Conservation (phyloP, 2,113 vertebrate species). For the Struthio camelus region DNA sequence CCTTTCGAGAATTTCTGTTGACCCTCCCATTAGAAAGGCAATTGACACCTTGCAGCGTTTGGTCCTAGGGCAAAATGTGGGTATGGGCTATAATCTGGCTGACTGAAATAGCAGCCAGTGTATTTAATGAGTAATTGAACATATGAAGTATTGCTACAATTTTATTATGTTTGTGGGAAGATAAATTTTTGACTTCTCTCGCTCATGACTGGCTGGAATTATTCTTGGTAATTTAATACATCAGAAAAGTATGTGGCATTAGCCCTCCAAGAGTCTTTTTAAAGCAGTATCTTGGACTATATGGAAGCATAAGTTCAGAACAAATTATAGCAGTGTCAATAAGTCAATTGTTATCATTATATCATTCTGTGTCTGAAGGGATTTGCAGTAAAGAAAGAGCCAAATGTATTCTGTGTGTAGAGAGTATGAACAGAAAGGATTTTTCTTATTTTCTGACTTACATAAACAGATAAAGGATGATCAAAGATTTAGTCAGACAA, state of each 20-base stretch:
- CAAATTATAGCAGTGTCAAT: not conserved
- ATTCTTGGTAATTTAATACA: not conserved
- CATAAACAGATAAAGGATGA: not conserved
- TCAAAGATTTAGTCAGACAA: not conserved
- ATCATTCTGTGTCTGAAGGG: not conserved
- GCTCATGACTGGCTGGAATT: not conserved
- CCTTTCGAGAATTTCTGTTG: conserved; percentile 29
- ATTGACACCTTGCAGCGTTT: conserved; percentile 10
- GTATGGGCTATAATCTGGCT: not conserved
- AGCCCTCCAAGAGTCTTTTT: not conserved
- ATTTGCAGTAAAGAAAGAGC: not conserved
- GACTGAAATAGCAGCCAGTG: not conserved
- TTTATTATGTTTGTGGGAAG: not conserved
- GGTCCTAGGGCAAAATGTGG: not conserved
- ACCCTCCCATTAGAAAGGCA: not conserved
- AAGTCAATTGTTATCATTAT: not conserved
- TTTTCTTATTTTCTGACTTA: too few species aligned
- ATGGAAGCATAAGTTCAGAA: not conserved
- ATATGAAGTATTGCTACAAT: not conserved
- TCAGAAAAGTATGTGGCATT: not conserved
- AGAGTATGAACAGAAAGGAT: not conserved
- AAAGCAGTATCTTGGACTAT: not conserved
- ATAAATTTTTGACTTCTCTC: not conserved
- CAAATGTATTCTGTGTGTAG: not conserved
- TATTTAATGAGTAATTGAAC: not conserved